Base-by-base conservation (phyloP, 2,888 invertebrate species). In the Dolichopus griseipennis region DNA sequence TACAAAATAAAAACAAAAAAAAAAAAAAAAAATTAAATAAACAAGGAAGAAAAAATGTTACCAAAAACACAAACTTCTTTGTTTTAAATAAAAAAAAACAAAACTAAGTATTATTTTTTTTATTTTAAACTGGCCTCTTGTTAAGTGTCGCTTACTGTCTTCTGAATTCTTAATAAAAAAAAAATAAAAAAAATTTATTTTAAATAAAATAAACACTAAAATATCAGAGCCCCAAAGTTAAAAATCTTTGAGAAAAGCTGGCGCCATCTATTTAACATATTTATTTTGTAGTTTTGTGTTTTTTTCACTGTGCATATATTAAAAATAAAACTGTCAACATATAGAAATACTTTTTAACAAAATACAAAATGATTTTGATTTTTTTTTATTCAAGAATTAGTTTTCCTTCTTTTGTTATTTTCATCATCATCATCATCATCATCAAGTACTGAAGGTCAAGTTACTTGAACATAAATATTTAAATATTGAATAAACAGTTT, bases 211-310 rank as follows among this genome's bases (percentile, higher is more conserved):
- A 37, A 34, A 52, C 52, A 52, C 52, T 3, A 7, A 52, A 52
- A 52, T 2, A 52, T n/a, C 9, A 41, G 41, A 12, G 8, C 27
- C 27, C 5, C 15, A 52, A 52, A 52, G 18, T 52, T 52, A 15
- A 18, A 52, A 52, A 52, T 52, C 52, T 52, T 15, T 52, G 52
- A 52, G 52, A 52, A 52, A 52, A 52, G 4, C 52, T 52, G 52
- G 52, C 52, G 52, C 52, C 52, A 52, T 52, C 52, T 52, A 52
- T 52, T 52, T 52, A 52, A 52, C 52, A 52, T 52, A 18, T 18
- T 52, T 18, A 4, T 52, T 12, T 52, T 18, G 8, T 15, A 2
- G n/a, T n/a, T n/a, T n/a, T n/a, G 6, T 43, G 3, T 43, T 52
- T 52, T n/a, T 52, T 52, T 52, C 52, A 18, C 15, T 52, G 52